A percentile compares a stretch with the other conserved stretches of the same genome.
phyloP scores from a whole-genome alignment of 2,113 vertebrate species.

The Macaca fascicularis region T2T-MFA8v1.1 NC_088379.1:151113501-151114000 shows the following conservation, averaged over 20 bases:
- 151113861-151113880: background rate
- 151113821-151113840: background rate
- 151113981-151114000: background rate
- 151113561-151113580: background rate
- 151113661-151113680: background rate
- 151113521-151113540: background rate
- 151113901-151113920: background rate
- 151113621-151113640: background rate
- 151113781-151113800: background rate
- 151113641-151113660: background rate
- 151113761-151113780: background rate
- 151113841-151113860: background rate
- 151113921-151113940: background rate
- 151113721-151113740: accelerated
- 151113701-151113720: background rate
- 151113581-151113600: background rate
- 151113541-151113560: background rate
- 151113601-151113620: background rate
- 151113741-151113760: background rate
- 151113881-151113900: background rate
- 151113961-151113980: background rate
- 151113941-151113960: background rate
- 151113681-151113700: background rate
- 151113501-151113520: background rate
- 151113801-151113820: background rate